Conservation (phyloP, 2,888 invertebrate genomes). For the Himalopsyche anomala region DNA sequence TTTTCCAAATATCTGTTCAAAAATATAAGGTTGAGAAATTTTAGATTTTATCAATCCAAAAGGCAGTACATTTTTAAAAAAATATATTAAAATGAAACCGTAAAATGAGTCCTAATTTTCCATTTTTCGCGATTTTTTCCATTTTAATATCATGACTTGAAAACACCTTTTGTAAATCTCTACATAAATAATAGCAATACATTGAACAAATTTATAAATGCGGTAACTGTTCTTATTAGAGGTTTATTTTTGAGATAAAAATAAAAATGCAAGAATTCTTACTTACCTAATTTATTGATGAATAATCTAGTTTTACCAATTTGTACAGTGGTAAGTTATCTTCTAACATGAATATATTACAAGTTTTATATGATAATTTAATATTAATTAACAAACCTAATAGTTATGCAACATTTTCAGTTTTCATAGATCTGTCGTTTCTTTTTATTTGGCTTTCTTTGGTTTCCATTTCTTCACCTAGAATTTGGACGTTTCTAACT, state of each 20-base stretch:
- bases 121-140: too few species aligned
- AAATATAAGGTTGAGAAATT: too few species aligned
- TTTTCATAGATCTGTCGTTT: conserved; percentile 46
- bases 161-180: too few species aligned
- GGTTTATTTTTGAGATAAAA: not conserved
- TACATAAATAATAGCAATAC: too few species aligned
- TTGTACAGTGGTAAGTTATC: conserved; percentile 57
- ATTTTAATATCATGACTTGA: too few species aligned
- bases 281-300: conserved; percentile 63
- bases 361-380: conserved; percentile 44
- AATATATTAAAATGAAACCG: too few species aligned
- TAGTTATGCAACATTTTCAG: conserved; percentile 43
- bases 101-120: too few species aligned
- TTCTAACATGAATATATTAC: conserved; percentile 45
- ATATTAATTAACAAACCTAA: conserved; percentile 24
- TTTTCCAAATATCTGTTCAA: too few species aligned
- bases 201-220: too few species aligned
- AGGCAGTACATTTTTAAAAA: too few species aligned
- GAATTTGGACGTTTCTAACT: conserved; percentile 84
- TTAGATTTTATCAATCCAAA: too few species aligned
- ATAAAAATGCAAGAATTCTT: conserved; percentile 53
- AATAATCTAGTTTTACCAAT: conserved; percentile 56
- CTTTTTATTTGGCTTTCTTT: conserved; percentile 70
- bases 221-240: too few species aligned
- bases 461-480: conserved; percentile 79